A percentile compares a stretch with the other conserved stretches of the same genome.
Evolutionary conservation across 2,888 invertebrate genomes (phyloP).

Genomic region (Callimorpha dominula): DNA sequence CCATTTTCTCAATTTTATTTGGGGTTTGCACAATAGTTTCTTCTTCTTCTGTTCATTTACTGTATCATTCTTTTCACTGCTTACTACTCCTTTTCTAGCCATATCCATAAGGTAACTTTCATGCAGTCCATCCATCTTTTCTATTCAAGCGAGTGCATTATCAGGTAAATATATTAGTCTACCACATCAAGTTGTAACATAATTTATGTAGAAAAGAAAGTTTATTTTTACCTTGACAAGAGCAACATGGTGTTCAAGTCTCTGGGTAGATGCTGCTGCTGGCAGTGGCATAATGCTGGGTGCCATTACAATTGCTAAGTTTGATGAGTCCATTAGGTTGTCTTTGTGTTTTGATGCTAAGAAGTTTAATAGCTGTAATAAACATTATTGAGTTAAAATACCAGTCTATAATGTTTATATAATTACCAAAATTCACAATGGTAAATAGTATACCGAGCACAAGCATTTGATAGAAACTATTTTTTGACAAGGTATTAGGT

Average conservation of each 20-base stretch:
- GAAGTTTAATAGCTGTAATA: slow-evolving; percentile 88
- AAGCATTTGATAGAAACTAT: no score
- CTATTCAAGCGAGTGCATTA: no score
- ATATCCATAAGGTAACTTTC: no score
- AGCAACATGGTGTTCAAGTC: slow-evolving; percentile 90
- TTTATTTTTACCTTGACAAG: slow-evolving; percentile 87
- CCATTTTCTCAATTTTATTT: no score
- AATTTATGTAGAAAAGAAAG: background rate
- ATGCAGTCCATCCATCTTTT: no score
- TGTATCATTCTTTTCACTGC: no score
- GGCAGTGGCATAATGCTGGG: slow-evolving; percentile 95
- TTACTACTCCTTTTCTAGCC: no score
- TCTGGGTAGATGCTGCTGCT: slow-evolving; percentile 88
- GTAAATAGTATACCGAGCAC: no score
- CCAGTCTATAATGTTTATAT: background rate
- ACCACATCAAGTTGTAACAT: background rate
- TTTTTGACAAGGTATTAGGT: no score
- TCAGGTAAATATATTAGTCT: no score
- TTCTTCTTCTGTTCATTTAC: no score
- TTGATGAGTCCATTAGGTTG: slow-evolving; percentile 94
- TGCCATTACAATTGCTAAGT: slow-evolving; percentile 94
- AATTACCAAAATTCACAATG: background rate
- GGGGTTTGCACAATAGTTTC: no score
- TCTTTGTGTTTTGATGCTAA: slow-evolving; percentile 89
- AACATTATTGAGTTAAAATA: background rate